Conservation (phyloP, 2,888 invertebrate species). For the Tolmerus cingulatus region DNA sequence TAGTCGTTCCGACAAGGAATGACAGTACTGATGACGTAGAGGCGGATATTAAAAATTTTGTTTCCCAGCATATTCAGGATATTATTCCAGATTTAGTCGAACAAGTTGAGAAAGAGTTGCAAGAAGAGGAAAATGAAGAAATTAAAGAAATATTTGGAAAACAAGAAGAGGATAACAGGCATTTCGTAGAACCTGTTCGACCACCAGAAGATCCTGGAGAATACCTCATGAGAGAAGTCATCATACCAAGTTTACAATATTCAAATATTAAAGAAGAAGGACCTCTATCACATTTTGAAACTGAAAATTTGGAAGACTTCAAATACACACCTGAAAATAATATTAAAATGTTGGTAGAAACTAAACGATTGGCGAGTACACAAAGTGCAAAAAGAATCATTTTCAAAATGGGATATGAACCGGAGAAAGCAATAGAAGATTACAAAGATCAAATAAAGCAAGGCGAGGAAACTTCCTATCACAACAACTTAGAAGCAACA, state of each 20-base stretch:
- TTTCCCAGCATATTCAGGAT: constrained; percentile 63
- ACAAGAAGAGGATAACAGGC: constrained; percentile 5
- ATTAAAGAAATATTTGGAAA: constrained; percentile 6
- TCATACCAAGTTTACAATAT: constrained; percentile 57
- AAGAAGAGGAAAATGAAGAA: constrained; percentile 51
- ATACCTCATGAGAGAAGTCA: constrained; percentile 59
- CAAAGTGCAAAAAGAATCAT: constrained; percentile 51
- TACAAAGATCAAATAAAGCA: constrained; percentile 26
- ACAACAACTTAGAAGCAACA: background rate
- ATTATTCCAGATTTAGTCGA: constrained; percentile 62
- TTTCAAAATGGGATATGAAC: constrained; percentile 54
- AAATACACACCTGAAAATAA: constrained; percentile 52
- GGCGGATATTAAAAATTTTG: constrained; percentile 60
- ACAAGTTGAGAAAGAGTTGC: constrained; percentile 61
- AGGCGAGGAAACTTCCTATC: background rate
- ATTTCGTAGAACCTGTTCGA: background rate
- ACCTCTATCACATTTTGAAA: constrained; percentile 53
- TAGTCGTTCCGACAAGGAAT: constrained; percentile 50
- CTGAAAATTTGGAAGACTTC: constrained; percentile 56
- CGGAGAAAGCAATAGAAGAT: constrained; percentile 40
- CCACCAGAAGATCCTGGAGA: constrained; percentile 51
- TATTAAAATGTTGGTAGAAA: constrained; percentile 51
- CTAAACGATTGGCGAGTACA: constrained; percentile 52
- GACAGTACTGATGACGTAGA: constrained; percentile 50
- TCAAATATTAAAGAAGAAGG: constrained; percentile 55